A percentile compares a stretch with the other conserved stretches of the same genome.
These are phyloP conservation scores for Malachius bipustulatus DNA, from an alignment of 2,888 invertebrate genomes.

Conservation along the genomic window DNA sequence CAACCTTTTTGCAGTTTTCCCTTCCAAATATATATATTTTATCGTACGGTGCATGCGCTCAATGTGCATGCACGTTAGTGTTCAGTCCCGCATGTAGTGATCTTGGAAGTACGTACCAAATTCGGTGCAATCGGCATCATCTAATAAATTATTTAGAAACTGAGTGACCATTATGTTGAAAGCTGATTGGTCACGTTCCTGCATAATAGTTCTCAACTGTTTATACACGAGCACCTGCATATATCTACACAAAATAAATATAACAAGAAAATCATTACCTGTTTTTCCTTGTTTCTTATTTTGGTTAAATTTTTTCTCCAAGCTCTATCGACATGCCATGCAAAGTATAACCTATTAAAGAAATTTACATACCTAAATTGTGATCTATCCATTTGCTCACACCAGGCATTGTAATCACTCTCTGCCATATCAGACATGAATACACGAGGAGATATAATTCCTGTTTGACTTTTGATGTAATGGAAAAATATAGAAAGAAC, in stretches of 20 bases:
- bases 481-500: no score
- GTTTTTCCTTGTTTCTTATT: constrained; percentile 6
- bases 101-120: constrained; percentile 8
- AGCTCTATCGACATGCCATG: constrained; percentile 10
- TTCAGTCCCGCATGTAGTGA: constrained; percentile 7
- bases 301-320: constrained; percentile 8
- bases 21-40: constrained; percentile 13
- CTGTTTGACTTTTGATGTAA: no score
- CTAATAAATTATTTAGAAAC: neutral
- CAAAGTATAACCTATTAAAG: constrained; percentile 7
- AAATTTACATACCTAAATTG: neutral
- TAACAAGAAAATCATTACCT: no score
- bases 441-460: no score
- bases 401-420: constrained; percentile 17
- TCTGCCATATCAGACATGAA: constrained; percentile 17
- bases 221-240: no score
- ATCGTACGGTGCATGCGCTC: constrained; percentile 12
- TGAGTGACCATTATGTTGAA: neutral
- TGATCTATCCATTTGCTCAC: constrained; percentile 10
- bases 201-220: constrained; percentile 6
- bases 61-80: constrained; percentile 10
- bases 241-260: no score
- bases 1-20: constrained; percentile 12
- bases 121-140: constrained; percentile 2
- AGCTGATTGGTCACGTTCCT: neutral